A percentile compares a stretch with the other conserved stretches of the same genome.
Evolutionary conservation across 2,888 invertebrate genomes (phyloP).

Genomic region (Troilus luridus): DNA sequence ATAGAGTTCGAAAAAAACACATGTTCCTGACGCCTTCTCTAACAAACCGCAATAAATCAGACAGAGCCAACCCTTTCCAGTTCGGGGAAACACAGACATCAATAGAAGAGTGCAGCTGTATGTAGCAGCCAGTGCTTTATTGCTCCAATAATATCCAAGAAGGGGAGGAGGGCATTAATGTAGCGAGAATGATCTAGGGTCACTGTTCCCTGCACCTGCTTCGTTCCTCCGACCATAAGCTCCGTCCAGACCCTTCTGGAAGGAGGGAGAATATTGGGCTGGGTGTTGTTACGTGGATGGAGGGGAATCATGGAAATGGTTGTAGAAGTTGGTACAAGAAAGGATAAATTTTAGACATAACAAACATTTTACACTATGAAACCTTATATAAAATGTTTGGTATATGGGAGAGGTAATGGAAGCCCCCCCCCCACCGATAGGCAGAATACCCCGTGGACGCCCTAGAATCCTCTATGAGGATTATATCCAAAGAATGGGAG

Average conservation of each 20-base stretch:
- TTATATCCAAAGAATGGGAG: too few relatives aligned
- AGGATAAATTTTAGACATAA: not conserved
- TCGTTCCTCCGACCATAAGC: not conserved
- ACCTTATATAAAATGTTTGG: too few relatives aligned
- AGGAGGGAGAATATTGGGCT: not conserved
- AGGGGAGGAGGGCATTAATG: not conserved
- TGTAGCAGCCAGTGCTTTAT: conserved; percentile 12
- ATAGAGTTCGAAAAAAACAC: not conserved
- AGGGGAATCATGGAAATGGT: not conserved
- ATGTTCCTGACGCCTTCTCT: not conserved
- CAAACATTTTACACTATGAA: too few relatives aligned
- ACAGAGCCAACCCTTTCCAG: not conserved
- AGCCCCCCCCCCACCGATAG: too few relatives aligned
- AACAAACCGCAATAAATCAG: not conserved
- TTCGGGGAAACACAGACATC: not conserved
- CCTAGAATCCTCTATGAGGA: too few relatives aligned
- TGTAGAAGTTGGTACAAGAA: not conserved
- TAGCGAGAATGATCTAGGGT: conserved; percentile 44
- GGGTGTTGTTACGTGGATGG: not conserved
- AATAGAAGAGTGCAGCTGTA: not conserved
- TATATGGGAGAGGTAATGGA: too few relatives aligned
- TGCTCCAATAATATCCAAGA: conserved; percentile 15
- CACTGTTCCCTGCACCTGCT: conserved; percentile 26
- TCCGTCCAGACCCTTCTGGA: not conserved
- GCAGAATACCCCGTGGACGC: too few relatives aligned